Base-by-base conservation (phyloP, 30 jellyfish, hydroid and myxozoan species). In the Aurelia aurita complex sp. Pacific region DNA sequence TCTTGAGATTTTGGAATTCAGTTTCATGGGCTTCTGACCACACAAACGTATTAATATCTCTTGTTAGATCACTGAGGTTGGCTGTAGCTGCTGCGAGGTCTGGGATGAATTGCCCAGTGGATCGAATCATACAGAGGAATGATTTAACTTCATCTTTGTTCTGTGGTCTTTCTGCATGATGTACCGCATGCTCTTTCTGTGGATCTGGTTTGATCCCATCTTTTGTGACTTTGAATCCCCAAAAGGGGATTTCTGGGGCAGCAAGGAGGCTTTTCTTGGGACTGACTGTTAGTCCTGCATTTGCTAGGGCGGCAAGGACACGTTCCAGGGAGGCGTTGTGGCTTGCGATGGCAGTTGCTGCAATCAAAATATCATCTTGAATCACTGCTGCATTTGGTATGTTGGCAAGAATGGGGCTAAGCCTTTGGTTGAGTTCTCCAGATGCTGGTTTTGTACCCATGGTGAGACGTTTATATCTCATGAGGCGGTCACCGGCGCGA, bases 381-480 rank as follows among this genome's bases (percentile, higher is more conserved):
- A 60, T 62, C 29, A 76, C 38, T 36, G 66, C 73, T 9, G 83
- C 92, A 46, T 77, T 72, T 4, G 92, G 80, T 5, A 79, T 79
- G 83, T 67, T 18, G 8, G 92, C 93, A 2, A 89, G 42, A 0
- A 89, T 43, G 11, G 91, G 95, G 46, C 81, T 76, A 29, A 89
- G 87, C 50, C 81, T 42, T 62, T n/a, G n/a, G 78, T 76, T 74
- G 23, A 89, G 88, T 86, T 89, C 94, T 9, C 95, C 95, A 0
- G 83, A 75, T 9, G 95, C 87, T 10, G 91, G 87, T n/a, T 42
- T 55, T 19, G 83, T 74, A 2, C 95, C 95, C 91, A 89, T 89
- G n/a, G 94, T 74, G 23, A 82, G 91, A n/a, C 83, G 50, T 79
- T n/a, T n/a, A n/a, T n/a, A n/a, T n/a, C n/a, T n/a, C n/a, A n/a